Evolutionary conservation across 92 coral and sea anemone genomes (phyloP).

Genomic region (Anthopleura xanthogrammica): DNA sequence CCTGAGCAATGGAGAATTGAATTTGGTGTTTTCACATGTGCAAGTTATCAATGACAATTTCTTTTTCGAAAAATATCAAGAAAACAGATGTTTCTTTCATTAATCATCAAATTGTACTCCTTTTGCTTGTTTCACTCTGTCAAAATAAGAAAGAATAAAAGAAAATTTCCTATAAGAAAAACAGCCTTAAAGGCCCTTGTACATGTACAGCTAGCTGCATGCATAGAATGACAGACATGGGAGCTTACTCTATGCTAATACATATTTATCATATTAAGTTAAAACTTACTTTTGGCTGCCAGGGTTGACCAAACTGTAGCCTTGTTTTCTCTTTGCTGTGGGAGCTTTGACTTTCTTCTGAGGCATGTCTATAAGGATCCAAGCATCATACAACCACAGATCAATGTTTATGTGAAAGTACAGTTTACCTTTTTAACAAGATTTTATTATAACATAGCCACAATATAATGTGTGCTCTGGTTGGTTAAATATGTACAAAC

Average conservation of each 20-base stretch:
- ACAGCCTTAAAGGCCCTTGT: not conserved
- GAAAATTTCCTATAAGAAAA: conserved; percentile 16
- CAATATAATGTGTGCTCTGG: no score
- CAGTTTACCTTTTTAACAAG: no score
- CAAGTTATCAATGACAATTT: no score
- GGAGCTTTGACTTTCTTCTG: conserved; percentile 63
- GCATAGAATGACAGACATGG: no score
- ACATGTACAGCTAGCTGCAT: not conserved
- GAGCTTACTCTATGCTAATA: not conserved
- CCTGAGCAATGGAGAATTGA: no score
- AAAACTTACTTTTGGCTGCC: conserved; percentile 82
- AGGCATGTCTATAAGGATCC: conserved; percentile 44
- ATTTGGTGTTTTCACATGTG: no score
- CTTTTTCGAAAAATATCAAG: not conserved
- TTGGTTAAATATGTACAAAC: no score
- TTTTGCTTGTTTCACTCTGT: conserved; percentile 94
- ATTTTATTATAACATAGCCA: no score
- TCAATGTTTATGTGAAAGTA: no score
- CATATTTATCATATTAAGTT: not conserved
- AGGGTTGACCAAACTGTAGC: conserved; percentile 77
- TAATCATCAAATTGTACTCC: conserved; percentile 86
- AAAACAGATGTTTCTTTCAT: not conserved
- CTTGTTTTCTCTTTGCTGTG: conserved; percentile 75
- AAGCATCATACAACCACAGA: no score
- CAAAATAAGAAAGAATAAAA: conserved; percentile 54